Evolutionary conservation across 2,113 vertebrate species (phyloP), one percentile per base, ranked within the genome.

Genomic region (Pholis gunnellus): DNA sequence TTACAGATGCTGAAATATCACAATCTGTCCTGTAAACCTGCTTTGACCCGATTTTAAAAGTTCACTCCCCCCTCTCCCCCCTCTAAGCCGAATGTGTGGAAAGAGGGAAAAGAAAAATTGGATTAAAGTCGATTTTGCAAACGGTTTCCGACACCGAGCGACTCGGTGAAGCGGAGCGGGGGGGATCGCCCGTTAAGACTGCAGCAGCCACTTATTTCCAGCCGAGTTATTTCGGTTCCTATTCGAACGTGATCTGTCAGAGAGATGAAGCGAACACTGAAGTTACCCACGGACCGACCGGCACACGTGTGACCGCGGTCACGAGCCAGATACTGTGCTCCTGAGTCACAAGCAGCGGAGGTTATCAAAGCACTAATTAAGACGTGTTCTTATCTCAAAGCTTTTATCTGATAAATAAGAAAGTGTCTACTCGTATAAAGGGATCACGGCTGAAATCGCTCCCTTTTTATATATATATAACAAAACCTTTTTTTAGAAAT

Each of bases 191-290:
- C 8, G 15, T 22, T 2, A 59, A 52, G 29, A 11, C 57, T 27
- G 50, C 34, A 34, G 75, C 57, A 36, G 71, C 60, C 71, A 9
- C 54, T 87, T 84, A 57, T 52, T 84, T 84, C 73, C 81, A 81
- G 69, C 31, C 1, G 20, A 84, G 42, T 71, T 78, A 36, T 64
- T 84, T 69, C 25, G 52, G 10, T 72, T 54, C 27, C 15, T 5
- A 25, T 44, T 80, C 20, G 15, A 13, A 22, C 63, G 1, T 4
- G 61, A 25, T 18, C 38, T 7, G 54, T 38, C 64, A 1, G 27
- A n/a, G 40, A 29, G 48, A 14, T 22, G 42, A 44, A 44, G 42
- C 2, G 42, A 44, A 44, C 13, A 8, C 48, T 20, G 48, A 20
- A 52, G 50, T 20, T 8, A 22, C 1, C 48, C 54, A 2, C 25